A percentile compares a stretch with the other conserved stretches of the same genome.
These are phyloP conservation scores for Mormyrus hasselquistii DNA, from an alignment of 2,797 vertebrate genomes.

Conservation along the genomic window DNA sequence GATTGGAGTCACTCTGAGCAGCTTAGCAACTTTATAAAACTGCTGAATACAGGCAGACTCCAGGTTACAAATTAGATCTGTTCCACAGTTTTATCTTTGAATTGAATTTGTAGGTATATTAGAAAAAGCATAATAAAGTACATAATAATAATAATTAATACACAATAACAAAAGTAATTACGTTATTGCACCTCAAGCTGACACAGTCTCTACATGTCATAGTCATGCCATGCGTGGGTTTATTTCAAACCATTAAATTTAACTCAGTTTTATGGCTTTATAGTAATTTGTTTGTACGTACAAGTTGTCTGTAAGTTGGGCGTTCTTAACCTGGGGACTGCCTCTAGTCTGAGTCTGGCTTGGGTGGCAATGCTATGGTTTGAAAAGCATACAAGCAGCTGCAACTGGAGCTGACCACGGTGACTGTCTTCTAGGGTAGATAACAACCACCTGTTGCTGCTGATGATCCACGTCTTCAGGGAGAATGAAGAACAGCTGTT, in stretches of 20 bases:
- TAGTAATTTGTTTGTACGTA: not conserved
- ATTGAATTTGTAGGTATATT: not conserved
- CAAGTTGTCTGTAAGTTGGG: not conserved
- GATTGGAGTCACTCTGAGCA: not conserved
- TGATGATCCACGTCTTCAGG: constrained; percentile 97
- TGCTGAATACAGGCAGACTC: not conserved
- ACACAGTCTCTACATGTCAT: not conserved
- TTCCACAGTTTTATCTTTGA: not conserved
- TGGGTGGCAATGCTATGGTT: not conserved
- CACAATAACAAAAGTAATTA: not conserved
- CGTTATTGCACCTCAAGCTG: not conserved
- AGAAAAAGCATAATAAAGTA: not conserved
- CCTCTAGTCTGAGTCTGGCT: not conserved
- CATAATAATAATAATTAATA: not conserved
- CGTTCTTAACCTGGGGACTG: not conserved
- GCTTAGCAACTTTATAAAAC: not conserved
- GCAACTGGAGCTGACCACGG: not conserved
- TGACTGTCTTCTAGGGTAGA: constrained; percentile 74
- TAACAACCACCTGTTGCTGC: constrained; percentile 90
- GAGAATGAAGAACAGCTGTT: constrained; percentile 96
- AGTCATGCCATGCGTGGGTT: not conserved
- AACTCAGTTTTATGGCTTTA: not conserved
- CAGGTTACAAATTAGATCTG: not conserved
- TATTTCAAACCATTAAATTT: not conserved
- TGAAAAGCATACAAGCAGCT: not conserved